Evolutionary conservation across 2,113 vertebrate genomes (phyloP), one percentile per base, ranked within the genome.

Genomic region (Marmota flaviventris): DNA sequence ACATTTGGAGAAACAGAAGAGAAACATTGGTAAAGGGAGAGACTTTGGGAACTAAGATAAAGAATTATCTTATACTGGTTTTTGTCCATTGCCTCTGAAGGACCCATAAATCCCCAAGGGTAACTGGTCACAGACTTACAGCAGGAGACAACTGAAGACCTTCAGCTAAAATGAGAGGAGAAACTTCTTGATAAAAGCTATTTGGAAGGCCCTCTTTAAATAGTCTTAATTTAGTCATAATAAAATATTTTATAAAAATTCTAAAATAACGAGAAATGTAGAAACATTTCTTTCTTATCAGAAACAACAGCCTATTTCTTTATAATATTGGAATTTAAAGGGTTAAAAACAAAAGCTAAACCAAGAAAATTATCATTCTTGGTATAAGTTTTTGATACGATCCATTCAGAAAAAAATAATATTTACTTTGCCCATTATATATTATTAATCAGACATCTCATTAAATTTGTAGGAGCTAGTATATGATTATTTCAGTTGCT

Each of bases 371-470:
- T 88, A 94, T 76, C 17, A 97, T 98, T 96, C 73, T 93, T 20
- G 14, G 22, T 76, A 13, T 2, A 86, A 48, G 20, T 89, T 97
- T 95, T 98, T 88, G 6, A 93, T 91, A 94, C 0, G 97, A 51
- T 90, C 8, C 8, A 32, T 84, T 96, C 45, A 56, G 27, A 45
- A 45, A 78, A 24, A 76, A 96, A 97, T 91, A 61, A 85, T 87
- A 81, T 97, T 97, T 97, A 97, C 75, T 94, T 97, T 96, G 5
- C 3, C 13, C 29, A 48, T 82, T 93, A 98, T 97, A 93, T 92
- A 83, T 94, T 97, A 93, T 98, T 98, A 95, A 96, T 87, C 27
- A 88, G 45, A 97, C 81, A 82, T 0, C 65, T 95, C 65, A 97
- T 96, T 97, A 96, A 92, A 97, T 93, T 91, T 97, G 5, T 85